A percentile compares a stretch with the other conserved stretches of the same genome.
Evolutionary conservation across 2,888 invertebrate species (phyloP).

Genomic region (Phengaris alcon): DNA sequence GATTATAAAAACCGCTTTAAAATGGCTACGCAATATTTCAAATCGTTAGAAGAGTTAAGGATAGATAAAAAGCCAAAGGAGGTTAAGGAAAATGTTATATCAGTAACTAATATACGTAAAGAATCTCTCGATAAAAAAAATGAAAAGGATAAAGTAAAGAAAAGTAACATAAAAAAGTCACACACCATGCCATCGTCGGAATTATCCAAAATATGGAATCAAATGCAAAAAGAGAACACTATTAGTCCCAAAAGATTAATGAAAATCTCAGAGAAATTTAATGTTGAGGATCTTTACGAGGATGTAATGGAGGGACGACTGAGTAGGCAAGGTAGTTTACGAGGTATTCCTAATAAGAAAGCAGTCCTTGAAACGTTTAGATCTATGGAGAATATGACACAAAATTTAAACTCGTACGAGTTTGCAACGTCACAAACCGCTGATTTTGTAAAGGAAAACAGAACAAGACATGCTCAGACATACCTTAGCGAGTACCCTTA

Average conservation of each 20-base stretch:
- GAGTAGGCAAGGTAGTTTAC: conserved; percentile 71
- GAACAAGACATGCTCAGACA: conserved; percentile 63
- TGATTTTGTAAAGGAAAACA: conserved; percentile 61
- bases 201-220: conserved; percentile 64
- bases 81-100: conserved; percentile 61
- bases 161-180: conserved; percentile 58
- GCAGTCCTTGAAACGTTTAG: conserved; percentile 75
- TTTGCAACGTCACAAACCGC: conserved; percentile 58
- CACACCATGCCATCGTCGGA: conserved; percentile 70
- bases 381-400: conserved; percentile 73
- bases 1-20: conserved; percentile 73
- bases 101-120: conserved; percentile 42
- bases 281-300: conserved; percentile 72
- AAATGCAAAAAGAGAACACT: conserved; percentile 55
- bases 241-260: conserved; percentile 53
- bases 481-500: conserved; percentile 73
- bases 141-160: conserved; percentile 44
- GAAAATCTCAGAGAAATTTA: conserved; percentile 75
- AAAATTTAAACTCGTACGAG: conserved; percentile 64
- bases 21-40: conserved; percentile 71
- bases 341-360: conserved; percentile 76
- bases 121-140: conserved; percentile 62
- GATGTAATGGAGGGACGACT: conserved; percentile 72
- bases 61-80: conserved; percentile 50
- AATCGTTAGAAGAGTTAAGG: conserved; percentile 68